Evolutionary conservation across 2,888 invertebrate species (phyloP), one percentile per base, ranked within the genome.

Genomic region (Drosophila neotestacea): DNA sequence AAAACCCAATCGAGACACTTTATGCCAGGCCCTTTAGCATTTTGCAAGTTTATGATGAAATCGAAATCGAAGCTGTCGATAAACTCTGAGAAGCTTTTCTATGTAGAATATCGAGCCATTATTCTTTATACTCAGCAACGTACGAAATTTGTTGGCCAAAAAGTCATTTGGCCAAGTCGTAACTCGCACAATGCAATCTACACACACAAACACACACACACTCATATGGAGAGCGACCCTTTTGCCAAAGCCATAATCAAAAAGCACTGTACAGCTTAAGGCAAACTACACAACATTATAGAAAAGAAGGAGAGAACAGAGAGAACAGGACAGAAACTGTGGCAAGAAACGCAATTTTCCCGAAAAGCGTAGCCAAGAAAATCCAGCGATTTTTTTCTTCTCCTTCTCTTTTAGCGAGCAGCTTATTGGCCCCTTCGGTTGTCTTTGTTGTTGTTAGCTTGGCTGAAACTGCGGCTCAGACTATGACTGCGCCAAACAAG

Each of bases 331-430:
- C 0, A 48, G 30, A 46, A 64, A 68, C 44, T 61, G 59, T 46
- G 73, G 62, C 64, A 76, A 66, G 61, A 51, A 81, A 87, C 82
- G 82, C 85, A 87, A 87, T 87, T 87, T 77, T 68, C 70, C 64
- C 56, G 36, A 70, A 81, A 77, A 77, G 77, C 74, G 63, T 58
- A 73, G 79, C 67, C 80, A 85, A 85, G 80, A 77, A 88, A 88
- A 77, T 66, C 79, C 63, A 70, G 51, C 62, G 59, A 52, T 47
- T 47, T 51, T 51, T 54, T 54, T 32, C 32, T 34, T 47, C 44
- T 51, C 46, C 47, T 54, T 32, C 32, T 27, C 28, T 30, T 38
- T 36, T 47, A 16, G 58, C 62, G n/a, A 42, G 52, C 39, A 54
- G 77, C 77, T 70, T 76, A 76, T 76, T 70, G 75, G 77, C 58